These are phyloP conservation scores for Brachionus paranguensis DNA, from an alignment of 1,140 invertebrate genomes.

Conservation along the genomic window DNA sequence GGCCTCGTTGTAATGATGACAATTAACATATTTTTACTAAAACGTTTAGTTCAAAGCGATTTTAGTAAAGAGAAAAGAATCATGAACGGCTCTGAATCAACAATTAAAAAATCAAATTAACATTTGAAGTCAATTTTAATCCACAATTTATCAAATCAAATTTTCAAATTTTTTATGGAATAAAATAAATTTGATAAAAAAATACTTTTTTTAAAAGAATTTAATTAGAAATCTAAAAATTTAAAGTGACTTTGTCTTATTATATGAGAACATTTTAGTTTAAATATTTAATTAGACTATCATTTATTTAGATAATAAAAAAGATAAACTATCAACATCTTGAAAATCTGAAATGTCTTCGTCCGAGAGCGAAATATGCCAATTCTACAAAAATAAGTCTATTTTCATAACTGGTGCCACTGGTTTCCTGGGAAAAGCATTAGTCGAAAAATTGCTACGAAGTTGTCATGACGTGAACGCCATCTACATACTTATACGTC, in stretches of 20 bases:
- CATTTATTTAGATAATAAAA: slow-evolving; percentile 7
- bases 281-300: neutral
- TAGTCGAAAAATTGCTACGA: slow-evolving; percentile 41
- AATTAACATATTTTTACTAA: slow-evolving; percentile 18
- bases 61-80: slow-evolving; percentile 8
- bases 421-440: slow-evolving; percentile 41
- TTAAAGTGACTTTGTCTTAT: neutral
- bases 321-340: neutral
- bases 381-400: slow-evolving; percentile 40
- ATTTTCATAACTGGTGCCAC: slow-evolving; percentile 42
- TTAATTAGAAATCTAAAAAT: neutral
- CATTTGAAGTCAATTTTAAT: neutral
- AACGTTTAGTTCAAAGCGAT: slow-evolving; percentile 6
- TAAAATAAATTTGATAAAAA: slow-evolving; percentile 2
- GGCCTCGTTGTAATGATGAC: slow-evolving; percentile 12
- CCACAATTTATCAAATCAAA: neutral
- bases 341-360: neutral
- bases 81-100: neutral
- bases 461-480: slow-evolving; percentile 38
- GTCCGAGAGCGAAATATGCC: slow-evolving; percentile 26
- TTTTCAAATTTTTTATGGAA: slow-evolving; percentile 1
- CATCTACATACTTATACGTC: slow-evolving; percentile 42
- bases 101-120: slow-evolving; percentile 12
- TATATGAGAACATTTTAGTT: neutral
- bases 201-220: neutral